Conservation (phyloP, 2,113 vertebrate genomes). For the Oreochromis niloticus region DNA sequence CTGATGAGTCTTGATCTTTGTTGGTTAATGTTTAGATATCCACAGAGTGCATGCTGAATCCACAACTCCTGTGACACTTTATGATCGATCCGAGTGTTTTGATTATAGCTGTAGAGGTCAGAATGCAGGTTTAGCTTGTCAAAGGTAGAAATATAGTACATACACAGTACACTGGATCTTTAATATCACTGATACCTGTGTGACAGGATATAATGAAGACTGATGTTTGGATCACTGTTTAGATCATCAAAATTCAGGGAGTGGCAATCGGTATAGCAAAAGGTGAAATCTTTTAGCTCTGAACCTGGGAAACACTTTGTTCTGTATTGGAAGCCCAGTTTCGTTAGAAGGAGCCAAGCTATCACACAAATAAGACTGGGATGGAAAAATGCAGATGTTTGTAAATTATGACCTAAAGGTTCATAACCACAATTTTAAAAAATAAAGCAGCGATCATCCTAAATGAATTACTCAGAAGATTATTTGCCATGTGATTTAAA, state of each 20-base stretch:
- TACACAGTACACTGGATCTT: not conserved
- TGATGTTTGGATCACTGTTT: not conserved
- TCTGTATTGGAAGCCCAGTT: not conserved
- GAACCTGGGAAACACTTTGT: not conserved
- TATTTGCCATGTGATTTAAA: not conserved
- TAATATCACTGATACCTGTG: not conserved
- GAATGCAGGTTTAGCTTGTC: not conserved
- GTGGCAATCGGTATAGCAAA: not conserved
- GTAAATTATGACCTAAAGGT: not conserved
- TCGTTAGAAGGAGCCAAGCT: not conserved
- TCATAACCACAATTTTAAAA: not conserved
- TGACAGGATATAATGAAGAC: not conserved
- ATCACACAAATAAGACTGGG: not conserved
- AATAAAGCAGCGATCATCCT: not conserved
- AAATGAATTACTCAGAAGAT: not conserved
- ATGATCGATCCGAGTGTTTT: conserved; percentile 1
- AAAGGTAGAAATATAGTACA: not conserved
- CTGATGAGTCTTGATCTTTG: not conserved
- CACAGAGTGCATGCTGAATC: not conserved
- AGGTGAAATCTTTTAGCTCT: not conserved
- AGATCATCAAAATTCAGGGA: not conserved
- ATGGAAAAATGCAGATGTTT: not conserved
- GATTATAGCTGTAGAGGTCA: not conserved
- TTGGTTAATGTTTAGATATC: not conserved
- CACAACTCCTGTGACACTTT: not conserved